Base-by-base conservation (phyloP, 1,140 invertebrate species). In the Ephestia elutella region DNA sequence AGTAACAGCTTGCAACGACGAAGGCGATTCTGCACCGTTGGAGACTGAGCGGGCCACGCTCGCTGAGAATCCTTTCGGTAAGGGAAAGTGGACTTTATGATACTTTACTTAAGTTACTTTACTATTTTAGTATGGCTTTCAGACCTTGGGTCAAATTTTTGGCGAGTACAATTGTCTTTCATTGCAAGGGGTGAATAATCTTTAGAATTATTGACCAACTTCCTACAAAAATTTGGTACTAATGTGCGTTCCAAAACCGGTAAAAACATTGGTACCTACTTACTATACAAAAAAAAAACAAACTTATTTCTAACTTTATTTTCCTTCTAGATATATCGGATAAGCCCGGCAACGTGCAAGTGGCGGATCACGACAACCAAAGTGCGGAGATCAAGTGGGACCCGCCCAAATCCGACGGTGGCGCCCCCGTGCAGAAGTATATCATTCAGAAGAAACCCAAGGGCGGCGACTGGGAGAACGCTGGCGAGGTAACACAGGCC, bases 1-100 rank as follows among this genome's bases (percentile, higher is more conserved):
- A 44, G 98, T 99, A 0, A 95, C 94, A 0, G 98, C 98, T 51
- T 93, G 97, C 56, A 99, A 99, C 80, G 95, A 96, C 65, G 96
- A 99, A 89, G 98, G 98, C 30, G 96, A 98, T 71, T 98, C 97
- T 5, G 97, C 99, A 67, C 97, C 97, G 5, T 89, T 99, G 21
- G 93, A 94, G 49, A 95, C 97, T 30, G 93, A 96, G 25, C 92
- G 92, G 21, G 92, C 94, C 19, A 95, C 95, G 32, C 89, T 97
- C 15, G 98, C 98, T 57, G 99, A 98, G 89, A 98, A 99, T 94
- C 98, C 98, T 51, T 99, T 93, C 82, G 97, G 96, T 95, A 91
- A 92, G 90, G n/a, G n/a, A n/a, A n/a, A n/a, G n/a, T n/a, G n/a
- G n/a, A n/a, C n/a, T n/a, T n/a, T n/a, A n/a, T n/a, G n/a, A n/a